Conservation (phyloP, 2,797 vertebrate genomes). For the Cuniculus paca region DNA sequence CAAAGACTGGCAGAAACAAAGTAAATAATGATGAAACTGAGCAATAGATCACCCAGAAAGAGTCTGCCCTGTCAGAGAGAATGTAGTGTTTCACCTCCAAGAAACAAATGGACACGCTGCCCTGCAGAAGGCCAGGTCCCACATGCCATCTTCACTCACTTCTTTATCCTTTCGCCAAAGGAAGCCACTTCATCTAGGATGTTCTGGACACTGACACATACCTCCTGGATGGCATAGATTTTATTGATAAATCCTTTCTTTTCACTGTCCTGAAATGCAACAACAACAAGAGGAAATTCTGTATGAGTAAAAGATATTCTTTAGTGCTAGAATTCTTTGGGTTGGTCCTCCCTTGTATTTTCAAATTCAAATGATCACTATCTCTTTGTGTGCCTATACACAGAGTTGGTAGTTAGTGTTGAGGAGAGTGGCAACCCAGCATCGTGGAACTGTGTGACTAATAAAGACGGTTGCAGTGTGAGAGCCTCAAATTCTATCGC, state of each 20-base stretch:
- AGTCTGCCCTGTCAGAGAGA: conserved; percentile 23
- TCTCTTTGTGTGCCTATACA: neutral
- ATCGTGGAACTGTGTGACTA: neutral
- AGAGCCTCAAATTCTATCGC: neutral
- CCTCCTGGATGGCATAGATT: conserved; percentile 99
- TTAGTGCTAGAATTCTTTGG: conserved; percentile 53
- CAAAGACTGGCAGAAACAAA: conserved; percentile 71
- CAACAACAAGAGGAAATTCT: conserved; percentile 66
- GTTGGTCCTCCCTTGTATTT: conserved; percentile 17
- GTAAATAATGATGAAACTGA: conserved; percentile 71
- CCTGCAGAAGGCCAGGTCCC: conserved; percentile 42
- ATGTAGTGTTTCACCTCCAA: conserved; percentile 51
- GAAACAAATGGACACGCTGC: conserved; percentile 50
- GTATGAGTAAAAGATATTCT: conserved; percentile 50
- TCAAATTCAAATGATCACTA: neutral
- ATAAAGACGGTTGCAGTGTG: neutral
- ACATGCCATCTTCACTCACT: conserved; percentile 91
- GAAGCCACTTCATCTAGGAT: conserved; percentile 98
- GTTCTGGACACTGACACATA: conserved; percentile 98
- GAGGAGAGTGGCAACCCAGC: neutral
- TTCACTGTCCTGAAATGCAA: conserved; percentile 94
- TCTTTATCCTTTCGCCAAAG: conserved; percentile 98
- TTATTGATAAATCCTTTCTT: conserved; percentile 99
- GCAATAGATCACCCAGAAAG: conserved; percentile 37
- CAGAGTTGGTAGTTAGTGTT: neutral